Percentiles rank a stretch among this genome's conserved stretches.
phyloP scores from a whole-genome alignment of 2,113 vertebrate species.

The Thymallus thymallus region DNA sequence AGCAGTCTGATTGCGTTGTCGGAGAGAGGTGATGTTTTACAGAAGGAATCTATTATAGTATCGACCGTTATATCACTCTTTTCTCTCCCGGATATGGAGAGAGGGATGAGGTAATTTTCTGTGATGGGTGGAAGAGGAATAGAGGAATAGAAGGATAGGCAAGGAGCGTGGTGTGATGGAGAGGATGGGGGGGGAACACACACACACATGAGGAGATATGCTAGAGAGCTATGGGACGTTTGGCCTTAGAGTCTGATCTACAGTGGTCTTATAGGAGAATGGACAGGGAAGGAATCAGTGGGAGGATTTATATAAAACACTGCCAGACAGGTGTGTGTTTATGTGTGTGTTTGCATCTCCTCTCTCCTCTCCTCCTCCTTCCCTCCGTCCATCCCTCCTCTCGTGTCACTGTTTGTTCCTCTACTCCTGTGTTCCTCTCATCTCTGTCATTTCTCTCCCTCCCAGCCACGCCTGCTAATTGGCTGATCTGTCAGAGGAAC shows the following conservation, averaged over 20 bases:
- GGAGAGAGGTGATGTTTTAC: constrained; percentile 55
- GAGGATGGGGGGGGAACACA: neutral
- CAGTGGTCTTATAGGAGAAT: constrained; percentile 20
- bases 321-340: neutral
- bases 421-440: constrained; percentile 3
- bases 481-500: constrained; percentile 2
- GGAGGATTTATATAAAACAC: constrained; percentile 19
- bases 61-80: constrained; percentile 67
- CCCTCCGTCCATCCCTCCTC: too few relatives aligned
- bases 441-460: neutral
- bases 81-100: constrained; percentile 46
- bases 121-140: constrained; percentile 41
- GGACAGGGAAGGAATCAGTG: constrained; percentile 1
- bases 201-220: too few relatives aligned
- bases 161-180: constrained; percentile 16
- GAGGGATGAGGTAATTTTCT: constrained; percentile 45
- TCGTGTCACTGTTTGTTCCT: neutral
- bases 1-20: constrained; percentile 61
- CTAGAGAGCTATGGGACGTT: too few relatives aligned
- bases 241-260: neutral
- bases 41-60: constrained; percentile 66
- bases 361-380: neutral
- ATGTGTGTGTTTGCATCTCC: neutral
- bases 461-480: constrained; percentile 19
- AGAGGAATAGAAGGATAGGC: constrained; percentile 24